These are phyloP conservation scores for Oceanodroma leucorhoa DNA, from an alignment of 2,797 vertebrate genomes.

Conservation along the genomic window DNA sequence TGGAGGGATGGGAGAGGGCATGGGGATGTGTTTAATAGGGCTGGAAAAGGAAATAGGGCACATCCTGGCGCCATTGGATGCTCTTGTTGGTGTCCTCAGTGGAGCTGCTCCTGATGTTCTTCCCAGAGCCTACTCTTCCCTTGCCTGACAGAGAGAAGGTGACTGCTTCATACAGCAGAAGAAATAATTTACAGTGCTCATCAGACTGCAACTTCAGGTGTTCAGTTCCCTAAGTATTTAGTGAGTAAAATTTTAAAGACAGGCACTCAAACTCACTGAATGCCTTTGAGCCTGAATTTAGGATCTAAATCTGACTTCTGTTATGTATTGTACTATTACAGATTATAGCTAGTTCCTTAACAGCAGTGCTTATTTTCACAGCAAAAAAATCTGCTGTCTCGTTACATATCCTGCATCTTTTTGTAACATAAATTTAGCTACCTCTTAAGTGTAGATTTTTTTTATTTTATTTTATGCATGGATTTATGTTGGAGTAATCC, in stretches of 20 bases:
- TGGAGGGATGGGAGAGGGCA: neutral
- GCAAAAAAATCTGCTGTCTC: neutral
- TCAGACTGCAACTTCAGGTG: neutral
- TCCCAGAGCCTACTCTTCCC: neutral
- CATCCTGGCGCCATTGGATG: fast-evolving
- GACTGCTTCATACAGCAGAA: neutral
- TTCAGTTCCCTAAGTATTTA: neutral
- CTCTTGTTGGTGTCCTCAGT: neutral
- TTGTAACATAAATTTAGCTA: neutral
- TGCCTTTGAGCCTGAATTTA: neutral
- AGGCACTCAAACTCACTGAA: neutral
- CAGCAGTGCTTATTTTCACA: neutral
- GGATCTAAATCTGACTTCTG: neutral
- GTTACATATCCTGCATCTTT: neutral
- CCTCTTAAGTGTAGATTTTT: neutral
- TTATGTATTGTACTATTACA: neutral
- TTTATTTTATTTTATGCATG: neutral
- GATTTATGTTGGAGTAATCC: neutral
- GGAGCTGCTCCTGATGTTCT: neutral
- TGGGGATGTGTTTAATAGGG: neutral
- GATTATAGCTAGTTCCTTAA: neutral
- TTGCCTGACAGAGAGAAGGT: neutral
- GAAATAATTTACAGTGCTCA: neutral
- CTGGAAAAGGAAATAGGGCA: neutral
- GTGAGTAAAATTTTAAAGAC: neutral